Conservation (phyloP, 2,113 vertebrate genomes). For the Sylvilagus bachmani region DNA sequence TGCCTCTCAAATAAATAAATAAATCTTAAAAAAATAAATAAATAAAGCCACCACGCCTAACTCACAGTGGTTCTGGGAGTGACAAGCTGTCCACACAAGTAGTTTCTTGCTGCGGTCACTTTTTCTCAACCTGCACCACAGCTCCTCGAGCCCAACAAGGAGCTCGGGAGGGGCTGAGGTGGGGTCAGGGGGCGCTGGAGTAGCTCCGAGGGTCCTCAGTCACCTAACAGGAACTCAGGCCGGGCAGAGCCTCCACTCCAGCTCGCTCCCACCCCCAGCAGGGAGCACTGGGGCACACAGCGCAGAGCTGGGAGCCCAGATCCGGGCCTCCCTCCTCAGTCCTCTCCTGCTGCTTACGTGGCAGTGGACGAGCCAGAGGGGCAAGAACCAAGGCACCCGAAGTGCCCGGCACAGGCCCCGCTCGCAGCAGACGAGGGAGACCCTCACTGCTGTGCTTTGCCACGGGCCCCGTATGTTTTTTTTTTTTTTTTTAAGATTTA, state of each 20-base stretch:
- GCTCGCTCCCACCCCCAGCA: not conserved
- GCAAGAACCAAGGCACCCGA: not conserved
- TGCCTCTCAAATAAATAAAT: too few relatives aligned
- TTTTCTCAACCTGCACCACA: not conserved
- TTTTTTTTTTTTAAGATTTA: too few relatives aligned
- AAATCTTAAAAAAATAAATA: too few relatives aligned
- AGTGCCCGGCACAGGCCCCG: not conserved
- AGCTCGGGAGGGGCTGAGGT: not conserved
- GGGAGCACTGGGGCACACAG: not conserved
- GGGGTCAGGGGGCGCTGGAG: not conserved
- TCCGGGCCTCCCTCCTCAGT: not conserved
- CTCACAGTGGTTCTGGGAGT: not conserved
- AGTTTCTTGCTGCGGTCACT: conserved; percentile 26
- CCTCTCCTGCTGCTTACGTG: not conserved
- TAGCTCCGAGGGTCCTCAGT: not conserved
- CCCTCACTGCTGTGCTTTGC: not conserved
- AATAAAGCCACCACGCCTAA: not conserved
- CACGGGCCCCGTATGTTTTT: too few relatives aligned
- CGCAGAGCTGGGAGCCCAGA: not conserved
- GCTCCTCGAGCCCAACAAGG: not conserved
- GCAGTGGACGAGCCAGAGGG: not conserved
- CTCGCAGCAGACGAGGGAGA: not conserved
- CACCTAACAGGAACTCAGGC: not conserved
- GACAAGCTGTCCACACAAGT: not conserved
- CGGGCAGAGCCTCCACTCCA: not conserved